A percentile compares a stretch with the other conserved stretches of the same genome.
Evolutionary conservation across 2,113 vertebrate genomes (phyloP).

Genomic region (Patagioenas fasciata): DNA sequence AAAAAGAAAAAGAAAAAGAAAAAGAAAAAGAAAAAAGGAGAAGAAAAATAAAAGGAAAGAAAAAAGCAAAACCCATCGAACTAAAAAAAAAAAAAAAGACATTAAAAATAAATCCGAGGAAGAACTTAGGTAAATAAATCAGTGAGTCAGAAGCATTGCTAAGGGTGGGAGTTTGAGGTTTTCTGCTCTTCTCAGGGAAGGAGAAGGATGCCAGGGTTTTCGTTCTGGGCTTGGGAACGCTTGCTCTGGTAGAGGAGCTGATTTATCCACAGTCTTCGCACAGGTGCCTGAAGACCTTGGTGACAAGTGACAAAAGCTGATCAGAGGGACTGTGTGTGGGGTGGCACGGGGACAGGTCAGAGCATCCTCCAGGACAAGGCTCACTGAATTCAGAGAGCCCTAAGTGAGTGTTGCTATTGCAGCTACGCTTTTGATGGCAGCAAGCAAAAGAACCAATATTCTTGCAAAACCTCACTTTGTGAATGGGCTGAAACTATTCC

Average conservation of each 20-base stretch:
- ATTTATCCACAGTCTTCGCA: neutral
- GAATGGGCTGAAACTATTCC: neutral
- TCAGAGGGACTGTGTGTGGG: neutral
- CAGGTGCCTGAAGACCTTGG: neutral
- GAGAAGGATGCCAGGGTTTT: neutral
- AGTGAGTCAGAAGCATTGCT: neutral
- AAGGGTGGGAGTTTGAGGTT: neutral
- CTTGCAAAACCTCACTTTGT: neutral
- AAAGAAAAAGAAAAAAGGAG: no score
- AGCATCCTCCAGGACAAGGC: neutral
- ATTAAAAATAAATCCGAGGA: no score
- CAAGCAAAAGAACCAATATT: neutral
- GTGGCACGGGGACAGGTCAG: neutral
- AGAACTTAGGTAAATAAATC: no score
- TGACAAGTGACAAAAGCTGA: neutral
- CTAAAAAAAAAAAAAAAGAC: no score
- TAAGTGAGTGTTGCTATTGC: rapidly evolving
- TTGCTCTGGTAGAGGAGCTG: neutral
- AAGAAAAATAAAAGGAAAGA: rapidly evolving
- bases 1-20: no score
- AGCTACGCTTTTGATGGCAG: neutral
- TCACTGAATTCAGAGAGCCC: neutral
- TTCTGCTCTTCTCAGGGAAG: neutral
- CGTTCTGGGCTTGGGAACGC: neutral
- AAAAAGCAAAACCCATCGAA: no score